Evolutionary conservation across 2,113 vertebrate species (phyloP).

Genomic region (Onychostruthus taczanowskii): DNA sequence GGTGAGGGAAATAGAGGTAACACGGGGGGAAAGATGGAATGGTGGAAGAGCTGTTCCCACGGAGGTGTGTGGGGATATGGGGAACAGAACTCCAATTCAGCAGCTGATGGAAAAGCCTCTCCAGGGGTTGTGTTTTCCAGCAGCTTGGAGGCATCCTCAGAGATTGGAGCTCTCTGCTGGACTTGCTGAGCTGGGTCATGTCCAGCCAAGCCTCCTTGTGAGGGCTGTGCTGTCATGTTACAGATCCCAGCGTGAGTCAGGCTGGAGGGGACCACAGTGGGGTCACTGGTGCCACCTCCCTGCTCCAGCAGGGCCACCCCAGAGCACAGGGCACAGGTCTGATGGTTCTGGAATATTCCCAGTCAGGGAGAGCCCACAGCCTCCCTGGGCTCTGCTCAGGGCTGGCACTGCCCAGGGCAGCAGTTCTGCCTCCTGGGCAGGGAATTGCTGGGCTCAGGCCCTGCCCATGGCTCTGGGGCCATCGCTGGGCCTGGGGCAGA

Average conservation of each 20-base stretch:
- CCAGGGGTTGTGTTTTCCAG: neutral
- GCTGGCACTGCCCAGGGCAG: neutral
- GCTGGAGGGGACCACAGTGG: neutral
- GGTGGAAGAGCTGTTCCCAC: neutral
- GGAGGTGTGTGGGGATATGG: neutral
- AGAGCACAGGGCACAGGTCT: neutral
- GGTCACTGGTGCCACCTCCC: neutral
- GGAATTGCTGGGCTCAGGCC: neutral
- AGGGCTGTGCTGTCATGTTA: rapidly evolving
- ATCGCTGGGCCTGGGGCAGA: neutral
- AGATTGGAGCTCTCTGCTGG: neutral
- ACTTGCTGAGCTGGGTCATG: neutral
- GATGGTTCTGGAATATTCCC: neutral
- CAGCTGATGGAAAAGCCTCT: neutral
- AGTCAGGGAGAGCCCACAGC: rapidly evolving
- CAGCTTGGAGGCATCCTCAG: neutral
- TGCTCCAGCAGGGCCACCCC: neutral
- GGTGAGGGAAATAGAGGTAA: neutral
- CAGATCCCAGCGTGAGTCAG: neutral
- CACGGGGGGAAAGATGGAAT: neutral
- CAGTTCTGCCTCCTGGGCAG: neutral
- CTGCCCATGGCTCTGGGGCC: rapidly evolving
- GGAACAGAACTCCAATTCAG: neutral
- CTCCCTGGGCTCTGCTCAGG: neutral
- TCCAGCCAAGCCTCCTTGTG: neutral